Percentiles rank a stretch among this genome's conserved stretches.
phyloP scores from a whole-genome alignment of 2,888 invertebrate species.

The Yponomeuta evonymella region DNA sequence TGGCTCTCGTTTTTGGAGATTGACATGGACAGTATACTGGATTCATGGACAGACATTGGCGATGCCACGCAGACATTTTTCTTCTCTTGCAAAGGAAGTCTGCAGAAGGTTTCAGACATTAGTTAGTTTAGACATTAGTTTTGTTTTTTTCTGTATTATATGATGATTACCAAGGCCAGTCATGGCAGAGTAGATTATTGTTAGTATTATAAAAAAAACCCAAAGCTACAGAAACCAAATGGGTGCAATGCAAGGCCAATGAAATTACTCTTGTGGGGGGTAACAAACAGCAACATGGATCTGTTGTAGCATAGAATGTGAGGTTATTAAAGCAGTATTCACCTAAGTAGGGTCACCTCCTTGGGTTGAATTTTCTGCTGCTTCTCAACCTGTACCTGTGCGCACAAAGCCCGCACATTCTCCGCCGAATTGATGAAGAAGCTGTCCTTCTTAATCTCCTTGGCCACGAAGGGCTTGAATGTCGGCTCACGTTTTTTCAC shows the following conservation, averaged over 20 bases:
- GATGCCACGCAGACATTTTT: slow-evolving; percentile 70
- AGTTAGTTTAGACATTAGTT: too few species aligned
- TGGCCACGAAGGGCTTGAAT: slow-evolving; percentile 61
- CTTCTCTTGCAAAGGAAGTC: slow-evolving; percentile 56
- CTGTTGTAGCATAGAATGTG: slow-evolving; percentile 1
- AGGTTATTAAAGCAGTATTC: slow-evolving; percentile 29
- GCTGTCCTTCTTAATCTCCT: slow-evolving; percentile 56
- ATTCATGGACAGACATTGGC: slow-evolving; percentile 75
- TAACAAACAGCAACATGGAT: background rate
- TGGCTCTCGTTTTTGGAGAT: slow-evolving; percentile 72
- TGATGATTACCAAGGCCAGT: background rate
- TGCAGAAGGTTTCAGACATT: slow-evolving; percentile 20
- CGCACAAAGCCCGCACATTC: slow-evolving; percentile 52
- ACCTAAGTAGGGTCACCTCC: slow-evolving; percentile 45
- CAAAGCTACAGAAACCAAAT: background rate
- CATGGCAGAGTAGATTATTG: background rate
- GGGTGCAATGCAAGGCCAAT: background rate
- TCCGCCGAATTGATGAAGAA: slow-evolving; percentile 53
- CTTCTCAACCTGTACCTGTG: slow-evolving; percentile 45
- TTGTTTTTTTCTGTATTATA: background rate
- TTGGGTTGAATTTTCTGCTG: slow-evolving; percentile 45
- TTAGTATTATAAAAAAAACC: background rate
- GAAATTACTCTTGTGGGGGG: background rate
- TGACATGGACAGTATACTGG: slow-evolving; percentile 80
- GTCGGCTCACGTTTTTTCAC: slow-evolving; percentile 61